Base-by-base conservation (phyloP, 2,113 vertebrate genomes). In the Apistogramma diplotaenia region DNA sequence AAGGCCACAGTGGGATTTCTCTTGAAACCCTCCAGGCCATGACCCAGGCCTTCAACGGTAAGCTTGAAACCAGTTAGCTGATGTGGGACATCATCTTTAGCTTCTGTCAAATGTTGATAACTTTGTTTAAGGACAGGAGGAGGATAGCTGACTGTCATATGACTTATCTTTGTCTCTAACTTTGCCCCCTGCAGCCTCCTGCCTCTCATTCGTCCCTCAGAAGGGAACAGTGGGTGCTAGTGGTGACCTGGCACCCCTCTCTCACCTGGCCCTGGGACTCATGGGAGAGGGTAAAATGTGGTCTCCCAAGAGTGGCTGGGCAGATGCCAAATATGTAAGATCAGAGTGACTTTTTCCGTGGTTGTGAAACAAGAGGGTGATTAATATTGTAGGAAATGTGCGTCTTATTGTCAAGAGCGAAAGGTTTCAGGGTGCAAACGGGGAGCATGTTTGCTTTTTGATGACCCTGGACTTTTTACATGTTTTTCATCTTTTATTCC, bases 271-370 rank as follows among this genome's bases (percentile, higher is more conserved):
- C 25, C 94, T 99, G 31, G 99, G 99, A 51, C 93, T 99, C 53
- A 99, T 98, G 90, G 98, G 98, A 90, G 98, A 99, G 92, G 98
- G 98, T 13, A 99, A 97, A 95, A 99, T 99, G 98, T 99, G 98
- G 98, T 99, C 98, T 16, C 98, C 98, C 0, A 99, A 98, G 93
- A 99, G 98, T 54, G 98, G 98, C 72, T 99, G 98, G 98, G 98
- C 98, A 21, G 97, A 99, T 57, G 98, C 98, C 78, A 99, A 99
- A 99, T 99, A 99, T 1, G 98, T 99, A 96, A 96, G 97, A 40
- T 43, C 37, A 37, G 29, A 54, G 57, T 18, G 27, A 51, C 31
- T 27, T 70, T 70, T 59, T 43, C 23, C 2, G 15, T 74, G 15
- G 51, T 70, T 80, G 37, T 57, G 72, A 16, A 77, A 72, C 37